These are phyloP conservation scores for Cochlearius cochlearius DNA, from an alignment of 2,113 vertebrate genomes.

Conservation along the genomic window DNA sequence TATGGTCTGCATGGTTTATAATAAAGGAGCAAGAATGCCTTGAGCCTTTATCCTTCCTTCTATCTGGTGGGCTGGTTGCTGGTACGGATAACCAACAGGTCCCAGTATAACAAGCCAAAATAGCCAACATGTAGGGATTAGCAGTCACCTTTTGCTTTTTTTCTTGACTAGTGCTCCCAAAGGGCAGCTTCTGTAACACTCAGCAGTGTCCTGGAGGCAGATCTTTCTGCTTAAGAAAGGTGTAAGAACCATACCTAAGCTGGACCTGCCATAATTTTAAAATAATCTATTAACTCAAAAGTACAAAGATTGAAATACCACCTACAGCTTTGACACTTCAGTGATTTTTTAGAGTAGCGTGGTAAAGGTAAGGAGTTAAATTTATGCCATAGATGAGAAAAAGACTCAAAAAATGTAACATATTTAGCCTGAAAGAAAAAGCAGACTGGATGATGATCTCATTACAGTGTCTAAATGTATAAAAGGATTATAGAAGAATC, in stretches of 20 bases:
- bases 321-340: neutral
- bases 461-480: conserved; percentile 46
- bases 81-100: neutral
- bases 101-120: neutral
- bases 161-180: neutral
- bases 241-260: neutral
- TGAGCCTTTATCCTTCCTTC: neutral
- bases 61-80: neutral
- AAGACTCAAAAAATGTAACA: neutral
- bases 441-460: conserved; percentile 11
- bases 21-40: neutral
- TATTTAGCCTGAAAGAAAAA: conserved; percentile 28
- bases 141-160: accelerated
- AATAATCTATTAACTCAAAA: neutral
- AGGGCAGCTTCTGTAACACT: neutral
- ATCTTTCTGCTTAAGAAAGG: neutral
- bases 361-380: neutral
- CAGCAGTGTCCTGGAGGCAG: neutral
- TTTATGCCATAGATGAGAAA: neutral
- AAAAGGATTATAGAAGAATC: conserved; percentile 24
- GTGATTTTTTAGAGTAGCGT: neutral
- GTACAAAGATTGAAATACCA: neutral
- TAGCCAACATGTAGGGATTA: neutral
- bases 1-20: neutral
- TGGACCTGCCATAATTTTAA: neutral